phyloP scores from a whole-genome alignment of 2,888 invertebrate species.

The Drosophila kanekoi region DNA sequence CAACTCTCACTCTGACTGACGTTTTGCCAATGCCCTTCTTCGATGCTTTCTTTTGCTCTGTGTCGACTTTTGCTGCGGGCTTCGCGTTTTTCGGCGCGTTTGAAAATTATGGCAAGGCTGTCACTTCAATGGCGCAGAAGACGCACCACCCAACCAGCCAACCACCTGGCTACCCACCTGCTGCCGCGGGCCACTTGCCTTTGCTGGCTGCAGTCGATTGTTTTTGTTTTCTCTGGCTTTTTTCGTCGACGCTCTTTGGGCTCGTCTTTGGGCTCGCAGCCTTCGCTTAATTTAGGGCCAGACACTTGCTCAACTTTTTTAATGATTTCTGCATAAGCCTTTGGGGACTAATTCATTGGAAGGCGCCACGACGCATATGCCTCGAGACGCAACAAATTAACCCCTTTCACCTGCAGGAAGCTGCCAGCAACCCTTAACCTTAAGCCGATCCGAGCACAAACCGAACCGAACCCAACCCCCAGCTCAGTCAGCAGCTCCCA shows the following conservation, averaged over 20 bases:
- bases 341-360: constrained; percentile 78
- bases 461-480: constrained; percentile 2
- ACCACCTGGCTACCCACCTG: constrained; percentile 14
- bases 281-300: constrained; percentile 76
- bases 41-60: constrained; percentile 47
- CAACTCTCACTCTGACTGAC: constrained; percentile 45
- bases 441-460: constrained; percentile 3
- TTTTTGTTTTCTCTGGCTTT: constrained; percentile 36
- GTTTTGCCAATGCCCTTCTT: constrained; percentile 53
- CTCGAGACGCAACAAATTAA: constrained; percentile 75
- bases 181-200: constrained; percentile 18
- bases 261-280: constrained; percentile 19
- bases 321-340: constrained; percentile 75
- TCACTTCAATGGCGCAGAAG: constrained; percentile 60
- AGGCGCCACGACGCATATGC: constrained; percentile 69
- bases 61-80: constrained; percentile 51
- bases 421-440: constrained; percentile 59
- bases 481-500: constrained; percentile 6
- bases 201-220: constrained; percentile 34
- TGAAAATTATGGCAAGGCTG: constrained; percentile 77
- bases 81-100: constrained; percentile 59
- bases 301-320: constrained; percentile 63
- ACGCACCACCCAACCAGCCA: constrained; percentile 9
- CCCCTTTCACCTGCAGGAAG: constrained; percentile 66
- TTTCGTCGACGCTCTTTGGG: neutral